Conservation (phyloP, 2,797 vertebrate species). For the Gouania willdenowi region DNA sequence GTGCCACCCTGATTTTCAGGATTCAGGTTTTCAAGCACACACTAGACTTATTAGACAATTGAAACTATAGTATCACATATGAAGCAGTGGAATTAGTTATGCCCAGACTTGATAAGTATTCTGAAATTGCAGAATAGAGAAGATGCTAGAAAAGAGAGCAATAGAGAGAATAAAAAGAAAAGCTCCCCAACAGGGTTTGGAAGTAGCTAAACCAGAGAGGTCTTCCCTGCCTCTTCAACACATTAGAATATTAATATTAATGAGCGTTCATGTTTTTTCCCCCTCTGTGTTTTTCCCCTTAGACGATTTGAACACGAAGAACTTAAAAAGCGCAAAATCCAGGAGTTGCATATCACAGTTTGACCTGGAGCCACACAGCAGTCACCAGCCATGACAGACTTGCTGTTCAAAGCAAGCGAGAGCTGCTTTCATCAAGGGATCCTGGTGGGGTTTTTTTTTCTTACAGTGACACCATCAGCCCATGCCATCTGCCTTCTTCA, state of each 20-base stretch:
- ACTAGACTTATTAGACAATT: not conserved
- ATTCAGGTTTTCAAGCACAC: too few relatives aligned
- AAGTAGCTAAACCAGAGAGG: slow-evolving; percentile 63
- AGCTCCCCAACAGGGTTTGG: slow-evolving; percentile 56
- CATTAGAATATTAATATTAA: slow-evolving; percentile 75
- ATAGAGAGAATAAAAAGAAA: slow-evolving; percentile 25
- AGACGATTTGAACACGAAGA: slow-evolving; percentile 68
- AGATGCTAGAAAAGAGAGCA: slow-evolving; percentile 11
- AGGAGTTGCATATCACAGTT: slow-evolving; percentile 72
- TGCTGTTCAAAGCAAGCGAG: slow-evolving; percentile 74
- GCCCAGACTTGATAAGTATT: slow-evolving; percentile 6
- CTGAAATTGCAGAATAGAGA: slow-evolving; percentile 30
- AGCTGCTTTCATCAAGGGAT: slow-evolving; percentile 76
- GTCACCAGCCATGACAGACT: slow-evolving; percentile 73
- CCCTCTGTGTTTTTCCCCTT: slow-evolving; percentile 43
- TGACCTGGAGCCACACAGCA: slow-evolving; percentile 74
- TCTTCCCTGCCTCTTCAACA: slow-evolving; percentile 64
- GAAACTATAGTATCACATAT: not conserved
- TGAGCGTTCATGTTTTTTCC: slow-evolving; percentile 60
- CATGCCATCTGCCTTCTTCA: slow-evolving; percentile 79
- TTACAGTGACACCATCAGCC: slow-evolving; percentile 67
- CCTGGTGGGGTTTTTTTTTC: slow-evolving; percentile 43
- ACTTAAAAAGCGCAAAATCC: slow-evolving; percentile 71
- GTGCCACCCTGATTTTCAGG: too few relatives aligned
- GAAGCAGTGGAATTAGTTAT: not conserved